Conservation (phyloP, 2,113 vertebrate genomes). For the Perccottus glenii region DNA sequence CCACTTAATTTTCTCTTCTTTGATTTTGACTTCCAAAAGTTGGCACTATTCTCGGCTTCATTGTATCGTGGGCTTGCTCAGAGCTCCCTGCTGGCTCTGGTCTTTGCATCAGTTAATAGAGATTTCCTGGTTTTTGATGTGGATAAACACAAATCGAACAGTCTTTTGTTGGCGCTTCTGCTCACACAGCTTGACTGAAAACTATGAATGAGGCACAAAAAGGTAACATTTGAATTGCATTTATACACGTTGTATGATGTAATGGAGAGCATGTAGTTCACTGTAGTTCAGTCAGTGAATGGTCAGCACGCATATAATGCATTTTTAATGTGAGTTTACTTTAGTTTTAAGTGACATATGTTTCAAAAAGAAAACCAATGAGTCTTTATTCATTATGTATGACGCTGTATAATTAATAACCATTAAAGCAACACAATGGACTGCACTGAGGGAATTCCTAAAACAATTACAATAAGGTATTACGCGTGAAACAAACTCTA, state of each 20-base stretch:
- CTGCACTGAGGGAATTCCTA: background rate
- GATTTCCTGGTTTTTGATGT: slow-evolving; percentile 16
- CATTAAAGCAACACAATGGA: slow-evolving; percentile 1
- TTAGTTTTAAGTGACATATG: background rate
- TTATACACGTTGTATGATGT: slow-evolving; percentile 3
- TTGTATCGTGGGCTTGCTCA: background rate
- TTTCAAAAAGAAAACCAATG: background rate
- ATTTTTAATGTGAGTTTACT: slow-evolving; percentile 1
- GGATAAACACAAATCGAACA: slow-evolving; percentile 19
- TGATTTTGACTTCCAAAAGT: background rate
- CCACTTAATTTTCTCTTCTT: background rate
- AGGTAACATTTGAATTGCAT: slow-evolving; percentile 18
- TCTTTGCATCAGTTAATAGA: slow-evolving; percentile 24
- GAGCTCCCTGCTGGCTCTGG: slow-evolving; percentile 20
- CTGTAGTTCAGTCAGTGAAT: background rate
- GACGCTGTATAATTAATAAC: background rate
- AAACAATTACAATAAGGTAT: slow-evolving; percentile 32
- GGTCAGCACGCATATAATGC: background rate
- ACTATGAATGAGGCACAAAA: slow-evolving; percentile 34
- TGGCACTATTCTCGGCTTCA: background rate
- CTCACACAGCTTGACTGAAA: slow-evolving; percentile 31
- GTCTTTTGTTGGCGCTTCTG: background rate
- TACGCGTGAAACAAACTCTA: slow-evolving; percentile 34
- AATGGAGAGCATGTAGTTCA: background rate
- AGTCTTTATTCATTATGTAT: background rate